These are phyloP conservation scores for Dryas iulia DNA, from an alignment of 1,140 invertebrate species.

Conservation along the genomic window DNA sequence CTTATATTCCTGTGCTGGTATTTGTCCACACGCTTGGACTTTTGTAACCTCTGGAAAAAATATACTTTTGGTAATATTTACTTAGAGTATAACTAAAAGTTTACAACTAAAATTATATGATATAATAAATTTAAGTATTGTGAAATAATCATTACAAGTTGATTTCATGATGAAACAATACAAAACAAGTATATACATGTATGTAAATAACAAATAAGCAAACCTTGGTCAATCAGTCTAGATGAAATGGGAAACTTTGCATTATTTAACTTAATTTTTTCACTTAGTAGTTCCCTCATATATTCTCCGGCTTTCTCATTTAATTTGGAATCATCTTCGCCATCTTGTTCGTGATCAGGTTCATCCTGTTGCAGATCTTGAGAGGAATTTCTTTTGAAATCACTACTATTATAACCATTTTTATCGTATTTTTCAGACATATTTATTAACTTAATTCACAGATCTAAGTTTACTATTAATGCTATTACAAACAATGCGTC, in stretches of 20 bases:
- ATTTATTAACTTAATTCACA: slow-evolving; percentile 14
- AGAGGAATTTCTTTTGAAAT: slow-evolving; percentile 80
- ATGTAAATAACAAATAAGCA: slow-evolving; percentile 3
- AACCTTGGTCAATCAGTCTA: slow-evolving; percentile 88
- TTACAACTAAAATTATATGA: no score
- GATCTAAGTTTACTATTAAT: neutral
- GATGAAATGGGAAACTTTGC: slow-evolving; percentile 85
- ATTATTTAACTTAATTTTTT: slow-evolving; percentile 86
- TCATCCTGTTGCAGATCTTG: slow-evolving; percentile 39
- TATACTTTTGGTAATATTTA: neutral
- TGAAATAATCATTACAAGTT: no score
- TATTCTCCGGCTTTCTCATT: slow-evolving; percentile 88
- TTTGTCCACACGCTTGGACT: slow-evolving; percentile 57
- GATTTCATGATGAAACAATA: neutral
- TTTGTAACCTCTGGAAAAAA: slow-evolving; percentile 55
- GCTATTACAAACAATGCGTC: slow-evolving; percentile 1
- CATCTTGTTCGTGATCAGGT: slow-evolving; percentile 70
- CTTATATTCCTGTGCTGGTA: slow-evolving; percentile 82
- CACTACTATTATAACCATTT: slow-evolving; percentile 79
- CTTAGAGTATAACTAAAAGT: no score
- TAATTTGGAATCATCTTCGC: slow-evolving; percentile 72
- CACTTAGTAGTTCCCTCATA: slow-evolving; percentile 86
- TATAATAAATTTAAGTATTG: no score
- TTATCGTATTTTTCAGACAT: slow-evolving; percentile 66
- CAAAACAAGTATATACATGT: slow-evolving; percentile 1